Conservation (phyloP, 2,113 vertebrate species). For the Saccopteryx leptura region DNA sequence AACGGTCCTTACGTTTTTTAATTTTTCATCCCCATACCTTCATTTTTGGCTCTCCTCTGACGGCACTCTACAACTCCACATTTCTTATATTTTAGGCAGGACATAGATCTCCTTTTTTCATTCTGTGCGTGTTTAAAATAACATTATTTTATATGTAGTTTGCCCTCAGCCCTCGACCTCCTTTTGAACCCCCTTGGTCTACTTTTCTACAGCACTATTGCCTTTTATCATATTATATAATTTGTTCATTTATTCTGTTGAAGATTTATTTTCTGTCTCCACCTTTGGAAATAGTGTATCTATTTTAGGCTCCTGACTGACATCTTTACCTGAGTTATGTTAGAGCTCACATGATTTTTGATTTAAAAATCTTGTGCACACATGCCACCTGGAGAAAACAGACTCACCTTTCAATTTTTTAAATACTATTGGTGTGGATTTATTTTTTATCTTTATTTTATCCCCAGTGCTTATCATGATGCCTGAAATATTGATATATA, state of each 20-base stretch:
- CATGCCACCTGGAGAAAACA: neutral
- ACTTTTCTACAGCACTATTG: neutral
- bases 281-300: neutral
- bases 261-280: neutral
- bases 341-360: neutral
- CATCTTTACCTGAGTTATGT: neutral
- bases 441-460: neutral
- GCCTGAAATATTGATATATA: neutral
- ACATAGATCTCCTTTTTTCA: neutral
- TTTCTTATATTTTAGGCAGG: neutral
- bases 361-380: constrained; percentile 1
- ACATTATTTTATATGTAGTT: neutral
- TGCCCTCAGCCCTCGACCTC: neutral
- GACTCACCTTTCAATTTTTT: neutral
- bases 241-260: neutral
- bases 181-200: neutral
- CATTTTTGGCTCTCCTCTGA: neutral
- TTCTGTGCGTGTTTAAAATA: constrained; percentile 4
- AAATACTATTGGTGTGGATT: neutral
- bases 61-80: neutral
- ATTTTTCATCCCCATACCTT: neutral
- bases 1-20: neutral
- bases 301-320: neutral
- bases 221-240: neutral
- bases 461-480: neutral